phyloP scores from a whole-genome alignment of 37 sponge, comb jelly and placozoan species.

The Oopsacas minuta region DNA sequence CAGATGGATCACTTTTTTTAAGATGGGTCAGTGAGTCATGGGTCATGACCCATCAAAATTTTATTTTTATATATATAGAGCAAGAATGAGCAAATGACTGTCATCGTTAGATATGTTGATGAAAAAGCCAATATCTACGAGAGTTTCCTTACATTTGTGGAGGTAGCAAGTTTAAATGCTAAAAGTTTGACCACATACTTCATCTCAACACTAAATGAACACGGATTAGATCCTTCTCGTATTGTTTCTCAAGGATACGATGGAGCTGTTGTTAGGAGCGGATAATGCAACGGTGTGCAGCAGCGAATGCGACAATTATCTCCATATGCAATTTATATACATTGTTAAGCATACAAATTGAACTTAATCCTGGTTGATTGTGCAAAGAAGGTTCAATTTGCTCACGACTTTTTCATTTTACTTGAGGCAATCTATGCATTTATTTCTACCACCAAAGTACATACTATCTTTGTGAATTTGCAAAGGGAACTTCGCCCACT shows the following conservation, averaged over 20 bases:
- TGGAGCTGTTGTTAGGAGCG: not conserved
- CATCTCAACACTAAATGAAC: not conserved
- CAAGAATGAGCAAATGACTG: no score
- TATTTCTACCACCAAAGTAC: slow-evolving; percentile 27
- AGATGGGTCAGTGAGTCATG: no score
- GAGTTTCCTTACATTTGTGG: not conserved
- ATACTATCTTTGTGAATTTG: slow-evolving; percentile 32
- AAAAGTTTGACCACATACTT: not conserved
- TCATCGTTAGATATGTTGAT: not conserved
- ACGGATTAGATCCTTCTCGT: no score
- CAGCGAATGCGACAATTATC: not conserved
- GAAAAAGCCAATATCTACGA: not conserved
- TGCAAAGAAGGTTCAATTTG: slow-evolving; percentile 12
- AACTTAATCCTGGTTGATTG: slow-evolving; percentile 26
- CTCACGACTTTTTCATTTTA: slow-evolving; percentile 36
- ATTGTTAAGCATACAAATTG: slow-evolving; percentile 23
- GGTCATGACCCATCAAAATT: no score
- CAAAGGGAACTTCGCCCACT: slow-evolving; percentile 35
- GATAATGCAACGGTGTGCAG: not conserved
- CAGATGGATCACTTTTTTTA: no score
- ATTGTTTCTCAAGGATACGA: not conserved
- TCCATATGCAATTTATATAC: not conserved
- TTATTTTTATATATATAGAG: no score
- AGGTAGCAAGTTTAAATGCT: not conserved
- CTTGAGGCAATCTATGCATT: slow-evolving; percentile 34